Percentiles rank a stretch among this genome's conserved stretches.
These are phyloP conservation scores for Pedetes capensis DNA, from an alignment of 2,113 vertebrate genomes.

Conservation along the genomic window DNA sequence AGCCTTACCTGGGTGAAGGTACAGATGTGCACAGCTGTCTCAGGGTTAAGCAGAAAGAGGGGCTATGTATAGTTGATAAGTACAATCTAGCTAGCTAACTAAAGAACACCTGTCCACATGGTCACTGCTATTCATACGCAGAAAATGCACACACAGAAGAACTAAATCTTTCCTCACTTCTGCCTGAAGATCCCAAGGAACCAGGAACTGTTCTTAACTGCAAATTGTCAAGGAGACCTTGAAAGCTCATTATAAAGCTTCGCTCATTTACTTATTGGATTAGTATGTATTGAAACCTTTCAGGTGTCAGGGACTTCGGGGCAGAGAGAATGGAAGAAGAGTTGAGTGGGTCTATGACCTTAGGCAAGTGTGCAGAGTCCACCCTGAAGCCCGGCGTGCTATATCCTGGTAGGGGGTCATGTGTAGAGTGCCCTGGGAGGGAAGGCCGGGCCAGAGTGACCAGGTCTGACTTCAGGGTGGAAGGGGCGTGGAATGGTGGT, in stretches of 20 bases:
- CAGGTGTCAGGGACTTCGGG: neutral
- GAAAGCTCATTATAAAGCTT: neutral
- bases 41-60: neutral
- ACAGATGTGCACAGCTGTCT: neutral
- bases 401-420: neutral
- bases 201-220: neutral
- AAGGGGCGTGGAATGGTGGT: neutral
- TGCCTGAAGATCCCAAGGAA: neutral
- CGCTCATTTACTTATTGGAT: neutral
- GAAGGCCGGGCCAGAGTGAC: neutral
- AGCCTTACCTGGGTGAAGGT: neutral
- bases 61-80: no score
- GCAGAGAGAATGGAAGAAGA: neutral
- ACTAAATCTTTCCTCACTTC: neutral
- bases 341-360: neutral
- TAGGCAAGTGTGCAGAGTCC: rapidly evolving
- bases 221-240: neutral
- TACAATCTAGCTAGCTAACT: neutral
- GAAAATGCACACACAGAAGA: neutral
- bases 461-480: neutral
- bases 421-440: neutral
- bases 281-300: neutral
- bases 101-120: neutral
- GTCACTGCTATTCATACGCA: neutral
- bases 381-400: neutral